Base-by-base conservation (phyloP, 1,140 invertebrate genomes). In the Cardiocondyla obscurior region DNA sequence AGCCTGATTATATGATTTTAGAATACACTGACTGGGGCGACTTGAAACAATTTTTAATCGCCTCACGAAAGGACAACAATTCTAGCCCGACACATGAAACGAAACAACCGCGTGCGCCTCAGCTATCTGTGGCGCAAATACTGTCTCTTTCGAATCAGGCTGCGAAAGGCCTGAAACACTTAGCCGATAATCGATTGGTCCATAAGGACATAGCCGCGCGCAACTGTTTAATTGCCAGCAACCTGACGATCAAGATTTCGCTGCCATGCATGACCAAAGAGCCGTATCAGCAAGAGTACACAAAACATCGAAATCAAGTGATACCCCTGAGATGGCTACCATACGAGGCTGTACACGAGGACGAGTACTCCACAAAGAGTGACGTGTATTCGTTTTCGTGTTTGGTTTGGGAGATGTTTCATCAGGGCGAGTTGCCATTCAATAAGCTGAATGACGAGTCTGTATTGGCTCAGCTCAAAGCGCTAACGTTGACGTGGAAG, bases 1-100 rank as follows among this genome's bases (percentile, higher is more conserved):
- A 98, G 82, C 98, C 98, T 0, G 97, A 98, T 90, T 98, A 97
- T 90, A 96, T 99, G 95, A 96, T 99, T 16, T 93, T 98, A 5
- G 98, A 99, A 91, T 97, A 98, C 90, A 98, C 97, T 28, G 98
- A 99, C 90, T 99, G 98, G 98, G 98, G 98, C n/a, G 98, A 99
- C 92, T 94, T 99, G 65, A 99, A 99, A 87, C 98, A 98, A 91
- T 99, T 98, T 93, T 94, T 99, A n/a, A 93, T 98, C 57, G 97
- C 98, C 4, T 98, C 98, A 0, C 94, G 96, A 22, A 95, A 96
- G 84, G 95, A 96, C 69, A 92, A 81, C 55, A 92, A 90, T 22
- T 25, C 65, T 0, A 93, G 92, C 55, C 92, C 92, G 0, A 89
- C 86, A 0, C 90, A 92, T 8, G 90, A 92, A 14, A 94, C 90